These are phyloP conservation scores for Lydus trimaculatus DNA, from an alignment of 2,888 invertebrate genomes.

Conservation along the genomic window DNA sequence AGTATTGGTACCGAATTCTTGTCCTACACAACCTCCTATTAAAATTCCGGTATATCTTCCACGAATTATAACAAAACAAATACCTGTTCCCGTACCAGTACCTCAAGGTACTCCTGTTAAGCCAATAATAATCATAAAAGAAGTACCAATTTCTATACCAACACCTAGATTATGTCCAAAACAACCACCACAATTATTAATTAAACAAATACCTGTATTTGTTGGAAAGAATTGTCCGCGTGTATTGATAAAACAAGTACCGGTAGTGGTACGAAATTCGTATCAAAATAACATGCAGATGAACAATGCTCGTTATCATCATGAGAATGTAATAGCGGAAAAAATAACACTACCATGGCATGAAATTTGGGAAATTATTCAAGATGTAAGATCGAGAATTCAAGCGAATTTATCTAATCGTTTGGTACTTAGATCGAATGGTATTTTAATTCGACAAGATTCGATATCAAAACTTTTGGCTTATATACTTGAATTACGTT, in stretches of 20 bases:
- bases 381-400: background rate
- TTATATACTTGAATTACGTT: background rate
- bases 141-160: background rate
- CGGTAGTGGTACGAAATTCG: background rate
- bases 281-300: background rate
- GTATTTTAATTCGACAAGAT: background rate
- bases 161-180: background rate
- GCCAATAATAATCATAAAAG: background rate
- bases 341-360: background rate
- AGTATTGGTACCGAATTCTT: background rate
- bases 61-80: constrained; percentile 12
- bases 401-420: background rate
- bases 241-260: constrained; percentile 11
- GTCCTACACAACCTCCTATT: background rate
- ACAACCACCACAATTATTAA: constrained; percentile 11
- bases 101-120: background rate
- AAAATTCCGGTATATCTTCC: background rate
- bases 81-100: constrained; percentile 6
- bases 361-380: background rate
- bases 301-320: background rate
- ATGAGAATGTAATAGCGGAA: background rate
- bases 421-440: background rate
- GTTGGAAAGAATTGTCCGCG: constrained; percentile 3
- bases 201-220: constrained; percentile 15
- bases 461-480: background rate